Conservation (phyloP, 2,797 vertebrate genomes). For the Psittacula echo region DNA sequence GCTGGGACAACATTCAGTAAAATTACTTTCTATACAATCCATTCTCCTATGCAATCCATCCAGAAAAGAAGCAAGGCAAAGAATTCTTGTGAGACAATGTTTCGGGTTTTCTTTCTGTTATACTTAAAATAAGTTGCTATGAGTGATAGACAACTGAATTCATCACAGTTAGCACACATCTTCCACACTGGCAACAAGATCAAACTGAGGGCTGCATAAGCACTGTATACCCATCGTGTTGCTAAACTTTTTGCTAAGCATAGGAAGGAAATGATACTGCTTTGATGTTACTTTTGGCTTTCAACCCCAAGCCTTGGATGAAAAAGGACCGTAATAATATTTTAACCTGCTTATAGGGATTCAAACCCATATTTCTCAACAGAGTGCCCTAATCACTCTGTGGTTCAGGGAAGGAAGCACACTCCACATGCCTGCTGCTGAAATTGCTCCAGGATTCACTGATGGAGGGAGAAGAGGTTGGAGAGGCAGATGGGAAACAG, state of each 20-base stretch:
- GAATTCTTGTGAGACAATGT: not conserved
- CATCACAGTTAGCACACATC: not conserved
- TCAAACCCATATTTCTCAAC: not conserved
- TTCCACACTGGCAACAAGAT: not conserved
- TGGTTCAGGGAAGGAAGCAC: slow-evolving; percentile 28
- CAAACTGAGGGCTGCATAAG: not conserved
- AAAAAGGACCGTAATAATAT: slow-evolving; percentile 43
- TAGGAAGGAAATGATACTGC: slow-evolving; percentile 31
- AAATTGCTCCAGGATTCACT: slow-evolving; percentile 29
- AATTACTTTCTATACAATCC: not conserved
- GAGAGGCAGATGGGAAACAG: slow-evolving; percentile 57
- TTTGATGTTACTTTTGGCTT: slow-evolving; percentile 52
- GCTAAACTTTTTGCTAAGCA: slow-evolving; percentile 20
- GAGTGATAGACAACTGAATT: not conserved
- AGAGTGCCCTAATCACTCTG: slow-evolving; percentile 9
- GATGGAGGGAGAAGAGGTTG: not conserved
- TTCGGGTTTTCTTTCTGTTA: not conserved
- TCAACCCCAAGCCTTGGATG: not conserved
- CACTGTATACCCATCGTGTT: not conserved
- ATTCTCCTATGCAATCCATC: not conserved
- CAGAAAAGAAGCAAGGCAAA: not conserved
- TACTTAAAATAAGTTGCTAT: not conserved
- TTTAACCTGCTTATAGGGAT: slow-evolving; percentile 43
- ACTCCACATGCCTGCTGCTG: slow-evolving; percentile 44
- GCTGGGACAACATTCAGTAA: not conserved